Evolutionary conservation across 2,888 invertebrate species (phyloP).

Genomic region (Tridacna gigas): DNA sequence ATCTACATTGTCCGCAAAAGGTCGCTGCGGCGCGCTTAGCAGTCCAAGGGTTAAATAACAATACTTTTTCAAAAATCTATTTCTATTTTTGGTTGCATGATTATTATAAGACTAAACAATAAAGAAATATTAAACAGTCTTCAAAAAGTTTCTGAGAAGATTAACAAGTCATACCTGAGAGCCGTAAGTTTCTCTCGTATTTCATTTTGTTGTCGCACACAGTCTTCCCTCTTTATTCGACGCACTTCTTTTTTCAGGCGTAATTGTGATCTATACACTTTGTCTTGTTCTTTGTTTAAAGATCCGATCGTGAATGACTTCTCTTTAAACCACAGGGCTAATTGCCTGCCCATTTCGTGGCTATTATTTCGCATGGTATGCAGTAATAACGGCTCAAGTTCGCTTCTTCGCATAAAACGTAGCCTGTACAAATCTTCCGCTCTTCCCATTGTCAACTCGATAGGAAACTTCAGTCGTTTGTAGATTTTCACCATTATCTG

Average conservation of each 20-base stretch:
- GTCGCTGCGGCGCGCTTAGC: no score
- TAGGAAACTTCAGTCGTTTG: constrained; percentile 53
- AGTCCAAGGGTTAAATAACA: no score
- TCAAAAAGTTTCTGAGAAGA: no score
- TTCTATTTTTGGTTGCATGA: background rate
- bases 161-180: constrained; percentile 19
- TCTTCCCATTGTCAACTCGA: constrained; percentile 54
- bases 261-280: constrained; percentile 39
- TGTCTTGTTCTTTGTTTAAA: constrained; percentile 59
- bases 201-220: constrained; percentile 49
- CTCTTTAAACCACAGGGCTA: constrained; percentile 63
- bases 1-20: no score
- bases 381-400: constrained; percentile 50
- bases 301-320: constrained; percentile 53
- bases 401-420: constrained; percentile 59
- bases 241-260: constrained; percentile 49
- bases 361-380: constrained; percentile 50
- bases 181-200: constrained; percentile 49
- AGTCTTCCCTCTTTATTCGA: constrained; percentile 52
- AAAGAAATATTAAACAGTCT: no score
- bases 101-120: no score
- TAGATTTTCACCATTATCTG: constrained; percentile 42
- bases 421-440: constrained; percentile 52
- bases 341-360: constrained; percentile 53
- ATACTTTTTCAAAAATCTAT: background rate